These are phyloP conservation scores for Bellardia bayeri DNA, from an alignment of 2,888 invertebrate genomes.

Conservation along the genomic window DNA sequence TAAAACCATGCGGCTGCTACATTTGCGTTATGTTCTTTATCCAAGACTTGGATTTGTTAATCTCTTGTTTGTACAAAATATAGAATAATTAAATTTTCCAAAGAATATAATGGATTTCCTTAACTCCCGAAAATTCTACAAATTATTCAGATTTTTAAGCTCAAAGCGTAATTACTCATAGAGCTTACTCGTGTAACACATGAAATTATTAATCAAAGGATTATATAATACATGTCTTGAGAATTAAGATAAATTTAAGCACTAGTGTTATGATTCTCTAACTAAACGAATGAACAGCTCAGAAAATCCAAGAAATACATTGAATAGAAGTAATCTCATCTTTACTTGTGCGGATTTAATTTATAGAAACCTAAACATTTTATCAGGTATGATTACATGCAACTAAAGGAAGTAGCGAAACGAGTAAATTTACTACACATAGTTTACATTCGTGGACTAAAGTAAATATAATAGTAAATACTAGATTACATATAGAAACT, in stretches of 20 bases:
- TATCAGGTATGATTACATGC: slow-evolving; percentile 48
- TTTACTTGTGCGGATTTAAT: slow-evolving; percentile 27
- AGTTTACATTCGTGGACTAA: not conserved
- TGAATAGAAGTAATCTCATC: slow-evolving; percentile 5
- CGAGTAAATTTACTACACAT: slow-evolving; percentile 3
- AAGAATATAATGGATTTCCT: too few relatives aligned
- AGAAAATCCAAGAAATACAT: slow-evolving; percentile 42
- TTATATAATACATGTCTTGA: slow-evolving; percentile 36
- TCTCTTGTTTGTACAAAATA: too few relatives aligned
- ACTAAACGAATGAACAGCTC: slow-evolving; percentile 27
- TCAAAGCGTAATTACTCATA: not conserved
- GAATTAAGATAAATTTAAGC: slow-evolving; percentile 19
- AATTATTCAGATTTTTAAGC: not conserved
- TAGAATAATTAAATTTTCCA: too few relatives aligned
- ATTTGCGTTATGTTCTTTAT: too few relatives aligned
- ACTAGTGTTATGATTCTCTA: not conserved
- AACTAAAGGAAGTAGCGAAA: slow-evolving; percentile 23
- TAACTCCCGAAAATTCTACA: too few relatives aligned
- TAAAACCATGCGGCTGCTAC: too few relatives aligned
- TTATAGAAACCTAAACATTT: slow-evolving; percentile 30
- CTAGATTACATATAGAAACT: slow-evolving; percentile 25
- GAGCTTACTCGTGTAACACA: not conserved
- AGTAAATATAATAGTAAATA: slow-evolving; percentile 3
- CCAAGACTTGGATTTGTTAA: too few relatives aligned
- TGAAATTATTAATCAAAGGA: slow-evolving; percentile 31